Base-by-base conservation (phyloP, 2,888 invertebrate genomes). In the Onthophagus sagittarius region DNA sequence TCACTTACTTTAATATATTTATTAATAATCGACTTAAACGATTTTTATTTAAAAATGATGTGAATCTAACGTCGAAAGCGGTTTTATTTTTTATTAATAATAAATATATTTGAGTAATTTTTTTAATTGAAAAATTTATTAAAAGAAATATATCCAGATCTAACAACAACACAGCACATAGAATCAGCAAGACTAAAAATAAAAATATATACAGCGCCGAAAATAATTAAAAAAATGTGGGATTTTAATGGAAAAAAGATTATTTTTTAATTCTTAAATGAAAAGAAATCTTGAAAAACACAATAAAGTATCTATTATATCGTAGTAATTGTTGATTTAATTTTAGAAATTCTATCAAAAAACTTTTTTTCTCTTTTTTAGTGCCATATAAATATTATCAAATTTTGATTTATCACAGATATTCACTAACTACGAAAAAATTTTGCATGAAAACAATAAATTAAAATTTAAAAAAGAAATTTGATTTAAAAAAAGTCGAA, bases 121-220 rank as follows among this genome's bases (percentile, higher is more conserved):
- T 62, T 15, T 62, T n/a, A 63, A 23, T 23, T n/a, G 15, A 31
- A n/a, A 67, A 62, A 71, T 6, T 62, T 62, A 14, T 15, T 15
- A 15, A 14, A 39, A 14, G 67, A 53, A 53, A 9, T 53, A 53
- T 7, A 9, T 53, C 65, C 63, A 53, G 63, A 71, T 75, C 75
- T 75, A 75, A 75, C 73, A 71, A 75, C 69, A 31, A 65, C 73
- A 75, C 75, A 75, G 75, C 75, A 73, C 75, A 75, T 71, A 62
- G 69, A 74, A 23, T 71, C 71, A 75, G 71, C 67, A 31, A 23
- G 32, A 67, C 67, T 23, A 31, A 67, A 31, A 23, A 23, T n/a
- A 67, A 23, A 67, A 15, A 67, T 31, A 32, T 64, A 9, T 64
- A 72, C 67, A 72, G 71, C 65, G 63, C 63, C 62, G 31, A 74